These are phyloP conservation scores for Neodiprion fabricii DNA, from an alignment of 1,140 invertebrate genomes.

Conservation along the genomic window DNA sequence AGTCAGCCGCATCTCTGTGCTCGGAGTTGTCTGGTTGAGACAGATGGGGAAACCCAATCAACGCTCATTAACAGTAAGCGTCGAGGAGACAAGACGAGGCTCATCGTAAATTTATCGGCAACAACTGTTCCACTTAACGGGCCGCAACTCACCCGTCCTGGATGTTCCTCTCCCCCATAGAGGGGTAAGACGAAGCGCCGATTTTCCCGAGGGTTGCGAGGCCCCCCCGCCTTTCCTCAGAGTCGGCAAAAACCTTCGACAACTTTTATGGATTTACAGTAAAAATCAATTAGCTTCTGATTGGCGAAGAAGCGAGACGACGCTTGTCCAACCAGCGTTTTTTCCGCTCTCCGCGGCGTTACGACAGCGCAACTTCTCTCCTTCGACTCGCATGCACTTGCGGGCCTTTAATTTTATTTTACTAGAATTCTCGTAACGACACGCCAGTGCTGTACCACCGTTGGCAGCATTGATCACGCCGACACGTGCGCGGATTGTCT, in stretches of 20 bases:
- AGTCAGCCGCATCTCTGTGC: not conserved
- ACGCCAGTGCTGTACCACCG: not conserved
- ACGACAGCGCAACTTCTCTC: not conserved
- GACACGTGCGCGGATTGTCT: not conserved
- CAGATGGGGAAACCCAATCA: slow-evolving; percentile 37
- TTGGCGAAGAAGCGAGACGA: not conserved
- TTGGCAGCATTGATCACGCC: slow-evolving; percentile 6
- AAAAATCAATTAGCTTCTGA: slow-evolving; percentile 47
- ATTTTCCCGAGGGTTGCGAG: slow-evolving; percentile 13
- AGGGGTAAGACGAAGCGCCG: not conserved
- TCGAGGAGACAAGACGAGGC: not conserved
- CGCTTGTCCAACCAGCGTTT: not conserved
- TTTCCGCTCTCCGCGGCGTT: too few species aligned
- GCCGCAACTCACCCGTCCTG: too few species aligned
- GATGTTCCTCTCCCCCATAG: too few species aligned
- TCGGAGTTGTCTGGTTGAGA: slow-evolving; percentile 19
- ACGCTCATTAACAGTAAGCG: slow-evolving; percentile 39
- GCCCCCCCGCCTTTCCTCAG: slow-evolving; percentile 14
- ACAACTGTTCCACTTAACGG: slow-evolving; percentile 39
- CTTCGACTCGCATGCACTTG: not conserved
- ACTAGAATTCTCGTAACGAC: not conserved
- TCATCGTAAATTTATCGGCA: slow-evolving; percentile 44
- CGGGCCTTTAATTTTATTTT: not conserved
- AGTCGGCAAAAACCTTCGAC: slow-evolving; percentile 31
- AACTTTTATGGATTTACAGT: slow-evolving; percentile 47